Evolutionary conservation across 2,888 invertebrate species (phyloP), one percentile per base, ranked within the genome.

Genomic region (Sisyra nigra): DNA sequence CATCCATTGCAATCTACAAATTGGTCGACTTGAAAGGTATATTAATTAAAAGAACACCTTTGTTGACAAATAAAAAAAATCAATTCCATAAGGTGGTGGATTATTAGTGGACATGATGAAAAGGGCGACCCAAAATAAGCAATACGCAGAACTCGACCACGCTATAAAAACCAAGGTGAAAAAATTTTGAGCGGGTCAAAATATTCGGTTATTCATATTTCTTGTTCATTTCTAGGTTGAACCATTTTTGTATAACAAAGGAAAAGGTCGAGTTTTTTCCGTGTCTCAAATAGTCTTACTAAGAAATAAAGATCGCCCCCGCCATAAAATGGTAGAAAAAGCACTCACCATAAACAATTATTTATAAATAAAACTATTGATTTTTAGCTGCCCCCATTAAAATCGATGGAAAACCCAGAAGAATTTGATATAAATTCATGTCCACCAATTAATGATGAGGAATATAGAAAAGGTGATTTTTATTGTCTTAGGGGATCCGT

Each of bases 61-160:
- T n/a, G 3, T 38, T 5, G 6, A 31, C 36, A 14, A 18, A 9
- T 3, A 39, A 35, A n/a, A 32, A 10, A 24, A 18, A 7, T 4
- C 10, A 38, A 8, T 44, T 32, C 5, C 51, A 51, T 30, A 48
- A 80, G 89, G 94, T 48, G 88, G 88, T 18, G 97, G 94, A 43
- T 69, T 89, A n/a, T 63, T 94, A 17, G 87, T 94, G 7, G 89
- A 92, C 55, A 77, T 92, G 71, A 89, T 89, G 85, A 89, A 91
- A 60, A 68, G 88, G 50, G 89, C 91, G 0, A 74, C 84, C 2
- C 87, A 88, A 56, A 88, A 81, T 50, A 91, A 91, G 59, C 87
- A 89, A 57, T 89, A 78, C 54, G 86, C 87, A 0, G 89, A 93
- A 63, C 72, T 94, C 47, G 94, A 94, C 61, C 86, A 91, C 59